These are phyloP conservation scores for Lepidurus couesii DNA, from an alignment of 1,140 invertebrate species.

Conservation along the genomic window DNA sequence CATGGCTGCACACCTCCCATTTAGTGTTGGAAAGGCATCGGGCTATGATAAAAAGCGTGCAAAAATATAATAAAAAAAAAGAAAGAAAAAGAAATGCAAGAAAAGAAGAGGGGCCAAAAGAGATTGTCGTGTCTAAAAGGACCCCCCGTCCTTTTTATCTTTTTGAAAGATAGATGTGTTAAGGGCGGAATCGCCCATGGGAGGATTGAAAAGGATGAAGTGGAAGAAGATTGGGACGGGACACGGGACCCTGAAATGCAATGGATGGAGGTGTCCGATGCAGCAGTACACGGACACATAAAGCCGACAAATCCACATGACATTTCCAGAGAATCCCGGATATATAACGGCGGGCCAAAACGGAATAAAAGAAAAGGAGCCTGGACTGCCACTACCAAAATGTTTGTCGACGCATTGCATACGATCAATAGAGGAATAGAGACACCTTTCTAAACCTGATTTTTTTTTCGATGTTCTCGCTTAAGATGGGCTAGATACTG, in stretches of 20 bases:
- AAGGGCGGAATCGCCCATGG: not conserved
- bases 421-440: slow-evolving; percentile 13
- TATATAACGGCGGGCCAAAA: not conserved
- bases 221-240: slow-evolving; percentile 8
- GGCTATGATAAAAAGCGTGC: not conserved
- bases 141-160: slow-evolving; percentile 14
- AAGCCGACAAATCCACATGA: slow-evolving; percentile 21
- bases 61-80: not conserved
- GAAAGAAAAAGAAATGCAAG: not conserved
- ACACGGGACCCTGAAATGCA: slow-evolving; percentile 20
- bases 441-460: not conserved
- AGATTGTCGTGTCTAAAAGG: slow-evolving; percentile 7
- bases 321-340: slow-evolving; percentile 15
- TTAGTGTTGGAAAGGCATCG: not conserved
- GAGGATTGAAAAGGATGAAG: slow-evolving; percentile 22
- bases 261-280: slow-evolving; percentile 14
- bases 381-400: not conserved
- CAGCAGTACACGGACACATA: slow-evolving; percentile 3
- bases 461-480: not conserved
- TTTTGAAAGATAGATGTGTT: slow-evolving; percentile 22
- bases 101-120: slow-evolving; percentile 10
- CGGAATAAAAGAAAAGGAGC: not conserved
- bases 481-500: too few species aligned
- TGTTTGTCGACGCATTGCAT: not conserved
- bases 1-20: slow-evolving; percentile 4